Base-by-base conservation (phyloP, 2,888 invertebrate genomes). In the Anthophora plumipes region DNA sequence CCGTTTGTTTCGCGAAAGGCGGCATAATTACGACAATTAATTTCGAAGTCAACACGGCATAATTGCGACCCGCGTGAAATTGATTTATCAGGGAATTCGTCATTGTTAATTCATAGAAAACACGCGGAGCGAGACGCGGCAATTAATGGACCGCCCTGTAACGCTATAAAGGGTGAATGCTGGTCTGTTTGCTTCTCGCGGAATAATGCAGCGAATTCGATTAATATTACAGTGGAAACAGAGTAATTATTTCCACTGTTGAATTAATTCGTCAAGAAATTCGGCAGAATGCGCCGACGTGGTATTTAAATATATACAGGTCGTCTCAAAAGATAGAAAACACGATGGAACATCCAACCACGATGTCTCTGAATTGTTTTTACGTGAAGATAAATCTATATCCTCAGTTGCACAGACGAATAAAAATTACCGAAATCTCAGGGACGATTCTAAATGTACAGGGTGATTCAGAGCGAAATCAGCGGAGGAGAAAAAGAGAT, bases 91-190 rank as follows among this genome's bases (percentile, higher is more conserved):
- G 14, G 11, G 31, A n/a, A 31, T 46, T 37, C 55, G 68, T 43
- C 46, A 59, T 57, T 57, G 57, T 59, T 57, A 57, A 69, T 69
- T 69, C 68, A 57, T 69, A 69, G 68, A 69, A 69, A 69, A 69
- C 37, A 8, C 31, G 22, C 9, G 25, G 25, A 54, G 25, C 41
- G 41, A 41, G 54, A 17, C 54, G 67, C 41, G 31, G 37, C 68
- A 48, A 57, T 69, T 57, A 57, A 69, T 43, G 67, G 43, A 67
- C 41, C 67, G 11, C n/a, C 22, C 50, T 48, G 46, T 57, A 46
- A 57, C 43, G n/a, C n/a, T 20, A 31, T 0, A 25, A 3, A 3
- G 2, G 12, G 0, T 1, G 55, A 14, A 6, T 2, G 4, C 1
- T 14, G 43, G 12, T 14, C 25, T 54, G 39, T 52, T 66, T 57